These are phyloP conservation scores for Rhinopomastus cyanomelas DNA, from an alignment of 2,113 vertebrate genomes.

Conservation along the genomic window DNA sequence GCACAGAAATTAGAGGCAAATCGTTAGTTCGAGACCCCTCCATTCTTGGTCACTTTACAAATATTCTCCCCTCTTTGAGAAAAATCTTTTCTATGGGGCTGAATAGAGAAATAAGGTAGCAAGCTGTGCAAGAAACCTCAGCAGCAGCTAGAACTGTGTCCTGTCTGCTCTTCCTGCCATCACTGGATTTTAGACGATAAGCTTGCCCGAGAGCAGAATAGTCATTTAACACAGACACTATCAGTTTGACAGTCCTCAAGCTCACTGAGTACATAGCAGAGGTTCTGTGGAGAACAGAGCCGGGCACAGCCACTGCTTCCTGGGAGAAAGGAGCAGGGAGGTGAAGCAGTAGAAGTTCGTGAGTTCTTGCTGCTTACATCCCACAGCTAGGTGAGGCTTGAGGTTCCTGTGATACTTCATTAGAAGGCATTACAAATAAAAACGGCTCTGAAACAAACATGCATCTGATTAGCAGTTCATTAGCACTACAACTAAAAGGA, in stretches of 20 bases:
- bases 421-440: not conserved
- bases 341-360: accelerated
- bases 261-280: accelerated
- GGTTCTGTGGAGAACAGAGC: accelerated
- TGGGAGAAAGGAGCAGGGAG: not conserved
- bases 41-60: slow-evolving; percentile 7
- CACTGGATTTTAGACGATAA: accelerated
- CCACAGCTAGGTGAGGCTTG: not conserved
- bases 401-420: not conserved
- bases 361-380: accelerated
- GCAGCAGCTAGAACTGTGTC: slow-evolving; percentile 7
- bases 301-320: accelerated
- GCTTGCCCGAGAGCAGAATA: not conserved
- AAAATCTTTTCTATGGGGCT: slow-evolving; percentile 15
- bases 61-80: not conserved
- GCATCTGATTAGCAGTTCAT: not conserved
- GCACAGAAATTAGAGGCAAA: no score
- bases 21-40: not conserved
- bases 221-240: accelerated
- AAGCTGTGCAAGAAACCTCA: slow-evolving; percentile 8
- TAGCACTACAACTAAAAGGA: not conserved
- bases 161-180: not conserved
- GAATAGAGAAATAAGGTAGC: slow-evolving; percentile 8
- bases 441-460: not conserved
- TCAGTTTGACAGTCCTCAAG: not conserved